A percentile compares a stretch with the other conserved stretches of the same genome.
These are phyloP conservation scores for Eledone cirrhosa DNA, from an alignment of 2,888 invertebrate species.

Conservation along the genomic window DNA sequence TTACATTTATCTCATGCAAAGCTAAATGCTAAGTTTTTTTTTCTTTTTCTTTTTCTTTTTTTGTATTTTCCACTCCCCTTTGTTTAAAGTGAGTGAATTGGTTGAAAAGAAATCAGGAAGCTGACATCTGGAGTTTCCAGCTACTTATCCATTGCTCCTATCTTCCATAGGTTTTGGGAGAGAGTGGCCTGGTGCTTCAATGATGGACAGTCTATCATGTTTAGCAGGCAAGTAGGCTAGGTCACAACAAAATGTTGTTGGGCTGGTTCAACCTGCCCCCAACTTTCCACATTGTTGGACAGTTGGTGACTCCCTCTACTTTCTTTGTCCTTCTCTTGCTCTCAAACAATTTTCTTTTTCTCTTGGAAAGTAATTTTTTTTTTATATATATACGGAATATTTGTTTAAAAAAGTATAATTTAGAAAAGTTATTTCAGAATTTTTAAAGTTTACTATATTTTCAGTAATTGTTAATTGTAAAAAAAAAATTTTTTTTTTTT, in stretches of 20 bases:
- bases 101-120: neutral
- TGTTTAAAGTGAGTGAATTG: neutral
- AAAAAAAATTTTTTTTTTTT: too few relatives aligned
- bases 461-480: too few relatives aligned
- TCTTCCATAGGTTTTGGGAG: slow-evolving; percentile 15
- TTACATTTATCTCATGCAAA: too few relatives aligned
- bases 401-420: too few relatives aligned
- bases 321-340: neutral
- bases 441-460: too few relatives aligned
- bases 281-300: slow-evolving; percentile 19
- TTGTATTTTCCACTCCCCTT: neutral
- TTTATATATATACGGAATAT: too few relatives aligned
- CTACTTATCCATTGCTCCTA: neutral
- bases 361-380: too few relatives aligned
- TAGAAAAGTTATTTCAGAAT: too few relatives aligned
- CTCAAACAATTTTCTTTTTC: too few relatives aligned
- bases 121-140: neutral
- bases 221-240: slow-evolving; percentile 16
- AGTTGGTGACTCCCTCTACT: slow-evolving; percentile 20
- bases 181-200: slow-evolving; percentile 17
- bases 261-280: slow-evolving; percentile 17
- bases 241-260: slow-evolving; percentile 22
- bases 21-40: neutral
- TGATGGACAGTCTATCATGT: slow-evolving; percentile 15
- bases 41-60: neutral